These are phyloP conservation scores for Bicyclus anynana DNA, from an alignment of 1,140 invertebrate genomes.

Conservation along the genomic window DNA sequence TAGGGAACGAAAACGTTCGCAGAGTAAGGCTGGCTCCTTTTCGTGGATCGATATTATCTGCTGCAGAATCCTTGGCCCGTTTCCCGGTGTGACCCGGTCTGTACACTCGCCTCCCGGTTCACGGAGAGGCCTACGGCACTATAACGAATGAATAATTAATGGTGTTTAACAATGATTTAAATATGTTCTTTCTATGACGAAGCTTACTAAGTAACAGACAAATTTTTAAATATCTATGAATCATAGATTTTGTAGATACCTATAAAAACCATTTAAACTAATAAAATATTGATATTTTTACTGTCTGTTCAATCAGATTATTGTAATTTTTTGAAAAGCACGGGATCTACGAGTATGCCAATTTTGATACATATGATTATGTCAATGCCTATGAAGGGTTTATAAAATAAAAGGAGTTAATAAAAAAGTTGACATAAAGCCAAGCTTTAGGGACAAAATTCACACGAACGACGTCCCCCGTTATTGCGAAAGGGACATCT, in stretches of 20 bases:
- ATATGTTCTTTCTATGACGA: too few species aligned
- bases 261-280: too few species aligned
- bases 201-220: too few species aligned
- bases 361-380: too few species aligned
- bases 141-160: neutral
- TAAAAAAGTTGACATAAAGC: neutral
- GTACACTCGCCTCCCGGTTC: conserved; percentile 27
- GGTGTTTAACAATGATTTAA: neutral
- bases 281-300: too few species aligned
- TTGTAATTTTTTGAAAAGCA: too few species aligned
- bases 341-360: too few species aligned
- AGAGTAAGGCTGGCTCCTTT: conserved; percentile 11
- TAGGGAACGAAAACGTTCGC: conserved; percentile 1
- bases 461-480: neutral
- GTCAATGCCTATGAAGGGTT: too few species aligned
- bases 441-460: too few species aligned
- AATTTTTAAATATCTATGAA: too few species aligned
- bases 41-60: conserved; percentile 31
- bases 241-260: too few species aligned
- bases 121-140: neutral
- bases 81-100: conserved; percentile 42
- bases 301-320: too few species aligned
- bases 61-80: conserved; percentile 48
- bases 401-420: neutral
- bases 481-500: neutral